Evolutionary conservation across 1,140 invertebrate genomes (phyloP).

Genomic region (Conus betulinus): DNA sequence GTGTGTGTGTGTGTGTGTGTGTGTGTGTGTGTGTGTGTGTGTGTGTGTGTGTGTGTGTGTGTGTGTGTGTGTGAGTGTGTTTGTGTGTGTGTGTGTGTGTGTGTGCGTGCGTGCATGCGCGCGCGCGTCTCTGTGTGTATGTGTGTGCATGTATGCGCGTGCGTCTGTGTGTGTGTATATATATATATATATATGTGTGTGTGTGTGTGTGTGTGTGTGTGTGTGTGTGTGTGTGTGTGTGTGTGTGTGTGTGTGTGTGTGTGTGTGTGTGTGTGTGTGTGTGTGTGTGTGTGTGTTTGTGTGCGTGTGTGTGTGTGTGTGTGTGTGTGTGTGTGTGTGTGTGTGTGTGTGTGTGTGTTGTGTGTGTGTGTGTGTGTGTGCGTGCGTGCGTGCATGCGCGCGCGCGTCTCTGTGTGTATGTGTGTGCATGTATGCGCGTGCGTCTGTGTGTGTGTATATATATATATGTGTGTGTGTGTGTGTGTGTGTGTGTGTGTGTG

Average conservation of each 20-base stretch:
- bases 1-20: background rate
- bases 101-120: background rate
- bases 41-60: background rate
- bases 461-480: background rate
- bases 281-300: background rate
- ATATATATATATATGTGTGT: background rate
- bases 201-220: conserved; percentile 2
- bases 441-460: background rate
- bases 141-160: too few species aligned
- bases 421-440: too few species aligned
- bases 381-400: background rate
- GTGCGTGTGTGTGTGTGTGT: background rate
- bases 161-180: too few species aligned
- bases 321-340: background rate
- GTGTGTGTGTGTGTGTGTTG: conserved; percentile 24
- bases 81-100: background rate
- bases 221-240: background rate
- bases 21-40: background rate
- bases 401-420: too few species aligned
- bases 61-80: background rate
- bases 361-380: conserved; percentile 17
- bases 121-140: background rate
- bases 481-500: conserved; percentile 6
- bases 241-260: background rate
- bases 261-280: background rate